Percentiles rank a stretch among this genome's conserved stretches.
These are phyloP conservation scores for Hesperophylax magnus DNA, from an alignment of 1,140 invertebrate species.

Conservation along the genomic window DNA sequence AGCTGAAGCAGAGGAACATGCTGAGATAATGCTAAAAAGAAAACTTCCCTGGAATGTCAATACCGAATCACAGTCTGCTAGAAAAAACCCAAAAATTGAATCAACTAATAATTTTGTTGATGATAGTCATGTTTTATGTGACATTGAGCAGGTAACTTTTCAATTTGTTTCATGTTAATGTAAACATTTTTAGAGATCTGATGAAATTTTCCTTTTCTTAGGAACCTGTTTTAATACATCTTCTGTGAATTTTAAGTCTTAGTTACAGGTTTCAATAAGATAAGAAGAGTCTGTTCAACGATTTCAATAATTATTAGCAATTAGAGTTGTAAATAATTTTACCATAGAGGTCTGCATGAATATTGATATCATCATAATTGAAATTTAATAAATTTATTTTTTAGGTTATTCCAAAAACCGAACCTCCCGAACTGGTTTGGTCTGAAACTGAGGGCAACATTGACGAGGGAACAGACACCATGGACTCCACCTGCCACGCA, in stretches of 20 bases:
- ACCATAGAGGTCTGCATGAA: too few species aligned
- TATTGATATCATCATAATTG: not conserved
- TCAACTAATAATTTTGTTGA: not conserved
- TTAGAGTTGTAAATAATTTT: too few species aligned
- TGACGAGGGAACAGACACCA: constrained; percentile 7
- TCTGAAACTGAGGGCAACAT: constrained; percentile 13
- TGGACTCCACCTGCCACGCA: not conserved
- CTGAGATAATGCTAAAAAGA: not conserved
- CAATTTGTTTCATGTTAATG: not conserved
- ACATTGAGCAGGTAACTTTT: constrained; percentile 32
- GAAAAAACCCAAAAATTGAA: not conserved
- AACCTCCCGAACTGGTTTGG: constrained; percentile 35
- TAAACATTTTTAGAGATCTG: not conserved
- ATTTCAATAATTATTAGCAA: too few species aligned
- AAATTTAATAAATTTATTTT: constrained; percentile 54
- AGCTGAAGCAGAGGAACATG: not conserved
- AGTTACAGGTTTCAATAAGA: too few species aligned
- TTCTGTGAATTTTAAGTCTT: too few species aligned
- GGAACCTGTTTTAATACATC: too few species aligned
- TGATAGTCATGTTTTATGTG: constrained; percentile 9
- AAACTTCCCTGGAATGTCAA: constrained; percentile 13
- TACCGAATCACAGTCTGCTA: not conserved
- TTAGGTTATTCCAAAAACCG: constrained; percentile 60
- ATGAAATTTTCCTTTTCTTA: not conserved
- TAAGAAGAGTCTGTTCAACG: too few species aligned